These are phyloP conservation scores for Capitulum mitella DNA, from an alignment of 2,888 invertebrate species.

Conservation along the genomic window DNA sequence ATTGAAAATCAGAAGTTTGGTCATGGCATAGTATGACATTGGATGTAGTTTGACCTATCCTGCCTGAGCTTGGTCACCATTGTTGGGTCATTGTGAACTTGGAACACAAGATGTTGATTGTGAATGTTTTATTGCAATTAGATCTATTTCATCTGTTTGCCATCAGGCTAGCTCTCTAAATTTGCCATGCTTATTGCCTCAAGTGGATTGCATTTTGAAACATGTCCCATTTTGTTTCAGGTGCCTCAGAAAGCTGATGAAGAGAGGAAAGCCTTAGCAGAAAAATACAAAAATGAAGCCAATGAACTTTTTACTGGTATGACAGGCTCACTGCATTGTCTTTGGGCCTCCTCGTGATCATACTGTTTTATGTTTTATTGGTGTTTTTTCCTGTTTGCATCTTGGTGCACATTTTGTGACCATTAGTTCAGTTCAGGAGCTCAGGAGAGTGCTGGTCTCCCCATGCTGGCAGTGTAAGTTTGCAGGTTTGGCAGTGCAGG, in stretches of 20 bases:
- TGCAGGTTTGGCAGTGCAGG: not conserved
- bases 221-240: no score
- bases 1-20: no score
- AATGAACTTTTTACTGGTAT: not conserved
- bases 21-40: no score
- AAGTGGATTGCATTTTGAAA: no score
- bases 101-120: no score
- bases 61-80: no score
- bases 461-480: not conserved
- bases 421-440: not conserved
- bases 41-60: no score
- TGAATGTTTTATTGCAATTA: no score
- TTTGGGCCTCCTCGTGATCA: not conserved
- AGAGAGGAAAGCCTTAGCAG: not conserved
- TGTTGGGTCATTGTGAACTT: no score
- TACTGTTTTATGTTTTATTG: not conserved
- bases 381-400: not conserved
- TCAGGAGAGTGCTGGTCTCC: not conserved
- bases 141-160: no score
- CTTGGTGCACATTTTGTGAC: not conserved
- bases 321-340: not conserved
- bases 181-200: no score
- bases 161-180: no score
- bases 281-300: not conserved
- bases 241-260: not conserved